Evolutionary conservation across 2,113 vertebrate genomes (phyloP).

Genomic region (Acrocephalus kingi): DNA sequence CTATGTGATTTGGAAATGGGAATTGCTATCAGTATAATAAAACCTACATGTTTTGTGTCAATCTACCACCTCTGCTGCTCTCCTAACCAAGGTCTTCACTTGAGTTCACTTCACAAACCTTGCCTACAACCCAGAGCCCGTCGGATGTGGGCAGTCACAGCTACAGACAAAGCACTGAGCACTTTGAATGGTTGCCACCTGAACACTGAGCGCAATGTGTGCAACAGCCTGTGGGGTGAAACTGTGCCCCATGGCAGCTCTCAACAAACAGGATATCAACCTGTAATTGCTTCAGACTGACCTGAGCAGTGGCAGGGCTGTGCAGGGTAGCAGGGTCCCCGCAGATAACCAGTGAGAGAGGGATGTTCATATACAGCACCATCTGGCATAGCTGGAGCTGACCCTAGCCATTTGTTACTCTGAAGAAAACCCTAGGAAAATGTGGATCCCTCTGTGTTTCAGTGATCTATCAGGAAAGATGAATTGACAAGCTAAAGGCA

Average conservation of each 20-base stretch:
- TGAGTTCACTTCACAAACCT: not conserved
- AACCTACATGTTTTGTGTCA: not conserved
- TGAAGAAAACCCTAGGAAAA: not conserved
- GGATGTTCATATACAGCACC: not conserved
- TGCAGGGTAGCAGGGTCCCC: not conserved
- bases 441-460: not conserved
- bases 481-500: not conserved
- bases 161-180: not conserved
- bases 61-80: not conserved
- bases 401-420: not conserved
- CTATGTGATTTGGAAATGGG: not conserved
- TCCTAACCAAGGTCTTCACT: not conserved
- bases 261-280: not conserved
- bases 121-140: fast-evolving
- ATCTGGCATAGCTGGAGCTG: not conserved
- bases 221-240: not conserved
- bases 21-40: not conserved
- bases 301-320: not conserved
- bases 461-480: not conserved
- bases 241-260: fast-evolving
- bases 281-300: not conserved
- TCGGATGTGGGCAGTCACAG: fast-evolving
- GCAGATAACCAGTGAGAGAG: not conserved
- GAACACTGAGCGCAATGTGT: not conserved
- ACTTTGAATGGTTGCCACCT: not conserved